Evolutionary conservation across 2,113 vertebrate genomes (phyloP).

Genomic region (Pangasianodon gigas): DNA sequence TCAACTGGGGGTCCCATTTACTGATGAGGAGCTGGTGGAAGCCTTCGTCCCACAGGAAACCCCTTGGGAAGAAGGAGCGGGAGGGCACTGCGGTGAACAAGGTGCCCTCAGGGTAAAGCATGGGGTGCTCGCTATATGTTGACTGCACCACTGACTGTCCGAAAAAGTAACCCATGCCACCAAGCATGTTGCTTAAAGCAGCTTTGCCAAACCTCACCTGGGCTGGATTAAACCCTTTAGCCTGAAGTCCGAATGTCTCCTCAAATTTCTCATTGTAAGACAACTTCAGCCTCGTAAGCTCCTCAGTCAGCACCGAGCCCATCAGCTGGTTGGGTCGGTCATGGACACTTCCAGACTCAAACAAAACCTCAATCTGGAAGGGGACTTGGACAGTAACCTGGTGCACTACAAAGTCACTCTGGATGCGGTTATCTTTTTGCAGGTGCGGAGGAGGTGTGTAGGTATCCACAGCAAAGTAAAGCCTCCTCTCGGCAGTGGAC

Average conservation of each 20-base stretch:
- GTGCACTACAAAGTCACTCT: conserved; percentile 83
- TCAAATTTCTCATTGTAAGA: conserved; percentile 82
- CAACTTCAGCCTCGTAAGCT: conserved; percentile 68
- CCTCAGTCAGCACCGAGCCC: conserved; percentile 70
- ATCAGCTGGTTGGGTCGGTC: conserved; percentile 72
- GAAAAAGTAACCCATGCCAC: conserved; percentile 89
- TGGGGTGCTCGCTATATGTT: conserved; percentile 66
- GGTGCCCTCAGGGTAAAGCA: conserved; percentile 69
- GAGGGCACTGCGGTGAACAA: conserved; percentile 91
- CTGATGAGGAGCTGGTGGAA: conserved; percentile 90
- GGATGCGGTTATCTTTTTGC: conserved; percentile 70
- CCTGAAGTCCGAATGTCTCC: conserved; percentile 76
- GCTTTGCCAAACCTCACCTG: conserved; percentile 82
- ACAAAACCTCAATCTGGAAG: conserved; percentile 81
- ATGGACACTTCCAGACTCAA: conserved; percentile 84
- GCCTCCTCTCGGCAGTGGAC: conserved; percentile 73
- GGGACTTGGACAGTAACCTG: conserved; percentile 87
- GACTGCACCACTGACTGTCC: conserved; percentile 85
- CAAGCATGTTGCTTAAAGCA: conserved; percentile 88
- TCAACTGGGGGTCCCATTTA: conserved; percentile 84
- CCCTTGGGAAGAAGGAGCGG: conserved; percentile 92
- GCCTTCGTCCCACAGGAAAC: conserved; percentile 97
- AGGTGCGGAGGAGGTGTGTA: conserved; percentile 71
- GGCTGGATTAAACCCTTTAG: conserved; percentile 71
- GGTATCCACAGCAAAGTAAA: conserved; percentile 76